Conservation (phyloP, 2,888 invertebrate species). For the Spisula subtruncata region DNA sequence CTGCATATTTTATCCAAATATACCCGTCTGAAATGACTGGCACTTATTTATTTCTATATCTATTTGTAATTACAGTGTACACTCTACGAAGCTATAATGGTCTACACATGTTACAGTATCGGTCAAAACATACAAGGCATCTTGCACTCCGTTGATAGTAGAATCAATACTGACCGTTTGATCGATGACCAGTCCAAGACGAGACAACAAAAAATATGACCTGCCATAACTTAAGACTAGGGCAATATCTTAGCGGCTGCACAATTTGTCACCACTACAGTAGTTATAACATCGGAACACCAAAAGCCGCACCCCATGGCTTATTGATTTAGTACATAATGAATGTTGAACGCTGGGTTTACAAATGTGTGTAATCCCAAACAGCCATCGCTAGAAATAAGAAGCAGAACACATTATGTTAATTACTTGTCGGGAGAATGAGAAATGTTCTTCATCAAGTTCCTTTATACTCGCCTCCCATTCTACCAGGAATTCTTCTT, state of each 20-base stretch:
- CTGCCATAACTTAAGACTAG: conserved; percentile 33
- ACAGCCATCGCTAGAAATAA: conserved; percentile 11
- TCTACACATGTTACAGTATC: not conserved
- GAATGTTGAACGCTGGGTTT: not conserved
- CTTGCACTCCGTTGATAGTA: not conserved
- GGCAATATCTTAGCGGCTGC: not conserved
- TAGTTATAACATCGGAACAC: not conserved
- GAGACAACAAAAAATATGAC: conserved; percentile 35
- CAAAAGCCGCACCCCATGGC: not conserved
- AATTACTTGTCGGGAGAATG: not conserved
- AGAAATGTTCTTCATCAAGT: not conserved
- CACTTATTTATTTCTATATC: not conserved
- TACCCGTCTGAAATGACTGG: not conserved
- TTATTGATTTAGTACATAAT: conserved; percentile 17
- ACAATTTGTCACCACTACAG: conserved; percentile 8
- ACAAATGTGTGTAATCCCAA: conserved; percentile 13
- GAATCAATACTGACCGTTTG: conserved; percentile 33
- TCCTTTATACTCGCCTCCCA: not conserved
- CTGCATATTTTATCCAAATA: not conserved
- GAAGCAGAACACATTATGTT: conserved; percentile 18
- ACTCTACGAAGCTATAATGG: not conserved
- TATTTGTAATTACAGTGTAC: conserved; percentile 12
- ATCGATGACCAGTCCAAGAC: conserved; percentile 22
- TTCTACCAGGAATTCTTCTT: not conserved
- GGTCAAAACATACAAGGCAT: not conserved